Evolutionary conservation across 2,888 invertebrate species (phyloP).

Genomic region (Apamea epomidion): DNA sequence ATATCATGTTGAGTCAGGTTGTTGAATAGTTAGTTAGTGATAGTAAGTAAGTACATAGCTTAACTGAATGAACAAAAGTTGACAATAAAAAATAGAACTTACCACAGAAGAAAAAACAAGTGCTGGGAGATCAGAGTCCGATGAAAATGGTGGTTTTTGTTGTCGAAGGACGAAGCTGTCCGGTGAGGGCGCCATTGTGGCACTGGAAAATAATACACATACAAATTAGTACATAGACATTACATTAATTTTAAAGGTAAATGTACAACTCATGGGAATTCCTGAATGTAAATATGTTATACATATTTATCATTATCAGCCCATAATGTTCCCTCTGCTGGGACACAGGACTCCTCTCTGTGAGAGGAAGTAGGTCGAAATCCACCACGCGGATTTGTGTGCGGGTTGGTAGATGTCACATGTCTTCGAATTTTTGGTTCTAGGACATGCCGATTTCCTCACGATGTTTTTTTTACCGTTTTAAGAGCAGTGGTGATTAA

Average conservation of each 20-base stretch:
- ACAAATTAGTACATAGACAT: constrained; percentile 10
- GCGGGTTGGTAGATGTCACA: too few species aligned
- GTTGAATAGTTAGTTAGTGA: neutral
- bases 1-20: neutral
- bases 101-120: constrained; percentile 80
- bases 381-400: too few species aligned
- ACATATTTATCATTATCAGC: too few species aligned
- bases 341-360: too few species aligned
- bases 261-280: neutral
- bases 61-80: neutral
- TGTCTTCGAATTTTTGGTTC: too few species aligned
- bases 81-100: constrained; percentile 66
- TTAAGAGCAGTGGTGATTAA: too few species aligned
- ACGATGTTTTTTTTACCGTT: too few species aligned
- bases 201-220: constrained; percentile 91
- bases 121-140: constrained; percentile 76
- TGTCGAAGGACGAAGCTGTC: constrained; percentile 92
- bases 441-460: too few species aligned
- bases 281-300: neutral
- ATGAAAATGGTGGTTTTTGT: constrained; percentile 88
- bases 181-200: constrained; percentile 95
- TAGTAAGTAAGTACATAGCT: neutral
- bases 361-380: too few species aligned
- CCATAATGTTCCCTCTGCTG: too few species aligned
- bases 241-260: neutral